Base-by-base conservation (phyloP, 1,140 invertebrate genomes). In the Gyrodactylus salaris region DNA sequence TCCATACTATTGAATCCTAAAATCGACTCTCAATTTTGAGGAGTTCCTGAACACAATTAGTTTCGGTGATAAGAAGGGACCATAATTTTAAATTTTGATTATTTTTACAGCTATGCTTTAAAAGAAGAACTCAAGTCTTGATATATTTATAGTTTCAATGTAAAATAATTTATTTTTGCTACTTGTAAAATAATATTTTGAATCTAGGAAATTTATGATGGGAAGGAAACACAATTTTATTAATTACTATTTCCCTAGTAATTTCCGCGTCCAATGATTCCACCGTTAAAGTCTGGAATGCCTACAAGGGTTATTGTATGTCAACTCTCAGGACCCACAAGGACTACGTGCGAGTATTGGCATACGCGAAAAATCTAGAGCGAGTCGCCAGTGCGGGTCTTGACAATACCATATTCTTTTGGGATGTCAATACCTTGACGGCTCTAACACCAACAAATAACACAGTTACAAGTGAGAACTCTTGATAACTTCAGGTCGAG, bases 231-330 rank as follows among this genome's bases (percentile, higher is more conserved):
- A 2, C 1, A 24, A 73, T 73, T 1, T 54, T n/a, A 27, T 34
- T 74, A 68, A 75, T 70, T 76, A 74, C 76, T 74, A 76, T 74
- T 79, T 83, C 85, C 73, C n/a, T 80, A 91, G 89, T 99, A 76
- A 96, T 99, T 79, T 97, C 93, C 74, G 94, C 93, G 1, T 96
- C 92, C 78, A 94, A 90, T 76, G 95, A 99, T 80, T 97, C 93
- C 68, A 99, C 94, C 34, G 91, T 99, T 0, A 99, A 99, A 84
- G 89, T 99, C 72, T 99, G 94, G 95, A 98, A 97, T 83, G 91
- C 92, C 20, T 90, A 94, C 75, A 97, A 97, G 85, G 93, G 92
- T n/a, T 95, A 95, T 79, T 80, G 80, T 76, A 80, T 82, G 79
- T 80, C 80, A 23, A 82, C 81, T n/a, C 81, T 99, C 76, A 83